A percentile compares a stretch with the other conserved stretches of the same genome.
These are phyloP conservation scores for Cherax quadricarinatus DNA, from an alignment of 1,140 invertebrate species.

Conservation along the genomic window DNA sequence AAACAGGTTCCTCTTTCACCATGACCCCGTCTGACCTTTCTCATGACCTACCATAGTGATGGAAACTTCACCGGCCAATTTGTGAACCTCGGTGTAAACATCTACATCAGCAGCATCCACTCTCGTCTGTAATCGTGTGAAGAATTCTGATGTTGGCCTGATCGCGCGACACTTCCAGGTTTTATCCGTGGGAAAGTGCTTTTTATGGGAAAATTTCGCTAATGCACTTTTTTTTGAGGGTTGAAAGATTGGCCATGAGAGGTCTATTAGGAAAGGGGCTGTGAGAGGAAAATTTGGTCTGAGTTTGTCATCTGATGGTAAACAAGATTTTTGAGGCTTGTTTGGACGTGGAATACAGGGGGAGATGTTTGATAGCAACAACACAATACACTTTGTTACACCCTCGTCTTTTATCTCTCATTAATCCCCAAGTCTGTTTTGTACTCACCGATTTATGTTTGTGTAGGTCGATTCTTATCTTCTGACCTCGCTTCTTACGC, in stretches of 20 bases:
- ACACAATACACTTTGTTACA: neutral
- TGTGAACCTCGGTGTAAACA: neutral
- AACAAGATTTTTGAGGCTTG: neutral
- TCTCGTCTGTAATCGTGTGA: neutral
- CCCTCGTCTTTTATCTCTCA: neutral
- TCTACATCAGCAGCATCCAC: neutral
- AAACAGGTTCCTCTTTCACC: neutral
- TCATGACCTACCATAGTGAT: neutral
- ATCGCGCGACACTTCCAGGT: neutral
- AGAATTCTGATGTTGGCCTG: neutral
- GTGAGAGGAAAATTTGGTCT: neutral
- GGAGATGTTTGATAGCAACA: neutral
- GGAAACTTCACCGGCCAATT: neutral
- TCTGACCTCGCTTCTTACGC: too few species aligned
- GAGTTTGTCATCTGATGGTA: conserved; percentile 3
- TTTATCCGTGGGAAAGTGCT: neutral
- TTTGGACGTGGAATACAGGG: neutral
- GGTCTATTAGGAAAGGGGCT: neutral
- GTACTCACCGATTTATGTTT: neutral
- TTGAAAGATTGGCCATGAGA: neutral
- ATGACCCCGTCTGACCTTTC: conserved; percentile 1
- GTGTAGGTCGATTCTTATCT: neutral
- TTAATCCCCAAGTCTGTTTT: neutral
- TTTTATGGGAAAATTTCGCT: neutral
- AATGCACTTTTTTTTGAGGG: neutral